Percentiles rank a stretch among this genome's conserved stretches.
phyloP scores from a whole-genome alignment of 1,140 invertebrate species.

The Parasteatoda tepidariorum region DNA sequence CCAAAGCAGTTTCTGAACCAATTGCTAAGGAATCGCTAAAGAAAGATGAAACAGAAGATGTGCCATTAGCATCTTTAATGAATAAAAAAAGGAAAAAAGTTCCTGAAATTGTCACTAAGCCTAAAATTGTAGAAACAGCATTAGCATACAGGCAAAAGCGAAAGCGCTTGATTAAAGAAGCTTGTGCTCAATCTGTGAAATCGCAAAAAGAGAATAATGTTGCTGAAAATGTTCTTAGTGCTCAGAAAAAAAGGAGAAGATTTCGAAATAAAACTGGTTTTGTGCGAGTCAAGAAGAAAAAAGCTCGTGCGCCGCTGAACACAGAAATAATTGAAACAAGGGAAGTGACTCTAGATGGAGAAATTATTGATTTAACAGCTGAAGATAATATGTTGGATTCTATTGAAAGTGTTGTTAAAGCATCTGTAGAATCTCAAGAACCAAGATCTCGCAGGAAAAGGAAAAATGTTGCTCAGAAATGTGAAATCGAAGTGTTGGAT shows the following conservation, averaged over 20 bases:
- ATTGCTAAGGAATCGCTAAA: neutral
- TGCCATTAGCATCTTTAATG: constrained; percentile 63
- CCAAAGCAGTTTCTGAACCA: constrained; percentile 67
- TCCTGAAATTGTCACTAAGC: constrained; percentile 71
- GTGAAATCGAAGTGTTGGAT: constrained; percentile 46
- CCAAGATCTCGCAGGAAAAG: constrained; percentile 23
- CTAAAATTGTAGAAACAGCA: constrained; percentile 84
- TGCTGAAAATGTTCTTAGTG: neutral
- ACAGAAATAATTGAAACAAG: neutral
- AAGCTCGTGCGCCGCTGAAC: neutral
- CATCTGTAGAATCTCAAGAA: constrained; percentile 1
- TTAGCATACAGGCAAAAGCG: constrained; percentile 77
- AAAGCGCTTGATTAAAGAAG: constrained; percentile 74
- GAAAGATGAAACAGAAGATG: constrained; percentile 74
- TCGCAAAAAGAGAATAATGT: neutral
- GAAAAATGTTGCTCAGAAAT: constrained; percentile 50
- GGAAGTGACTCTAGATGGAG: neutral
- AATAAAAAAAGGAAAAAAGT: constrained; percentile 62
- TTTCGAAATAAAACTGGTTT: constrained; percentile 61
- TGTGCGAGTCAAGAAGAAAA: constrained; percentile 56
- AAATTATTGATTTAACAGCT: constrained; percentile 22
- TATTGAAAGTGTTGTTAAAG: constrained; percentile 58
- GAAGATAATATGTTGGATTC: constrained; percentile 37
- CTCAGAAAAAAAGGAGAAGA: constrained; percentile 26
- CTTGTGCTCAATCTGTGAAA: constrained; percentile 8